phyloP scores from a whole-genome alignment of 2,888 invertebrate species.

The Noctua pronuba region DNA sequence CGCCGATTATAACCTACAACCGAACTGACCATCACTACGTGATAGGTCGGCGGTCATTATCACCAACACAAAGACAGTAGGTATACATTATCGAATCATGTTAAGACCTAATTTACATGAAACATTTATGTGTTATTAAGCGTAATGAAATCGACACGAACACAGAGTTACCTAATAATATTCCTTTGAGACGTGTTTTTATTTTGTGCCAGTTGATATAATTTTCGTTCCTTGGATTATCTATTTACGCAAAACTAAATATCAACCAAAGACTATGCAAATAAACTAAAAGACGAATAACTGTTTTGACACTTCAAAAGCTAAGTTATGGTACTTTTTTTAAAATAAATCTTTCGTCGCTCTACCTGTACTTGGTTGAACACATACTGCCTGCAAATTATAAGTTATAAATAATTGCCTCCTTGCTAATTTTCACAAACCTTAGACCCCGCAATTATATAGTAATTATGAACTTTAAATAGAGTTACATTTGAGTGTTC shows the following conservation, averaged over 20 bases:
- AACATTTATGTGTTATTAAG: constrained; percentile 33
- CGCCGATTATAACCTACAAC: constrained; percentile 48
- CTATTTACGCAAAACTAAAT: background rate
- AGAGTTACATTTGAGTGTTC: constrained; percentile 36
- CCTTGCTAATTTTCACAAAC: constrained; percentile 27
- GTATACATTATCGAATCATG: constrained; percentile 25
- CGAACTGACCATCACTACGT: constrained; percentile 66
- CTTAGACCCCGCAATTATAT: constrained; percentile 12
- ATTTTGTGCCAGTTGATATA: background rate
- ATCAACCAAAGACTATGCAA: background rate
- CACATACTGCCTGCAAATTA: background rate
- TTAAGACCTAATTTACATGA: constrained; percentile 25
- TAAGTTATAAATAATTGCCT: background rate
- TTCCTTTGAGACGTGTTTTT: background rate
- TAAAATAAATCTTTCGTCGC: background rate
- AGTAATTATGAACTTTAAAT: constrained; percentile 34
- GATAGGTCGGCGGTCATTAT: constrained; percentile 74
- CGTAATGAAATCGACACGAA: constrained; percentile 45
- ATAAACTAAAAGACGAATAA: background rate
- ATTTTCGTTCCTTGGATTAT: too few species aligned
- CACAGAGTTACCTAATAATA: constrained; percentile 2
- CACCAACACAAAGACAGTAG: constrained; percentile 20
- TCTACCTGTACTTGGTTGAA: background rate
- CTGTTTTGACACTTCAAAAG: background rate
- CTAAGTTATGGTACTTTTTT: background rate